Percentiles rank a stretch among this genome's conserved stretches.
These are phyloP conservation scores for Ctenoplectra terminalis DNA, from an alignment of 1,140 invertebrate species.

Conservation along the genomic window DNA sequence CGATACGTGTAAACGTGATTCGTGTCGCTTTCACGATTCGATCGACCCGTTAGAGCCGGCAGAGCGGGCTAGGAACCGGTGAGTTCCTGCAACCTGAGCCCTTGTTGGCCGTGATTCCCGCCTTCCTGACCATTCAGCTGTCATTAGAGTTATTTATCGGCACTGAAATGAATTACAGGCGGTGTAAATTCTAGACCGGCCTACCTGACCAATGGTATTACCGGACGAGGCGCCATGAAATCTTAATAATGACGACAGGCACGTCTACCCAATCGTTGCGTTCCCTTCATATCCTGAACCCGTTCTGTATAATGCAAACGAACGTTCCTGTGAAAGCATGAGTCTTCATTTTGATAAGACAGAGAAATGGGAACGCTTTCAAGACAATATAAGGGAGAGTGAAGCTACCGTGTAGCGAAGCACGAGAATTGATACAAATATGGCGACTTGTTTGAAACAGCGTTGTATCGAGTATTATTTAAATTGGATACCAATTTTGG, in stretches of 20 bases:
- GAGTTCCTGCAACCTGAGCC: conserved; percentile 30
- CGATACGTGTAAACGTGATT: conserved; percentile 34
- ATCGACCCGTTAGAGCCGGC: conserved; percentile 19
- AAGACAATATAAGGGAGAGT: no score
- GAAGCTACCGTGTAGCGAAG: no score
- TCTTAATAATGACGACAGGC: conserved; percentile 55
- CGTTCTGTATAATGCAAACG: background rate
- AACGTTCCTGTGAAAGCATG: no score
- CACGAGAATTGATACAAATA: no score
- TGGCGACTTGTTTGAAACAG: no score
- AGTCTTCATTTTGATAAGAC: no score
- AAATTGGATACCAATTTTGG: no score
- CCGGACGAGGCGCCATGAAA: conserved; percentile 50
- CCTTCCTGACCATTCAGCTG: conserved; percentile 55
- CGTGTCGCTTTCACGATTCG: conserved; percentile 24
- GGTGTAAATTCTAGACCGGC: conserved; percentile 24
- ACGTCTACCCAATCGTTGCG: background rate
- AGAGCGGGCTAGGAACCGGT: background rate
- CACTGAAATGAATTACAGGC: conserved; percentile 45
- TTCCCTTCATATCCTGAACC: background rate
- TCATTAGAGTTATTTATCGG: conserved; percentile 64
- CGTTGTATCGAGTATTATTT: no score
- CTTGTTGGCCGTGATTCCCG: conserved; percentile 32
- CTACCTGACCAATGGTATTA: conserved; percentile 25
- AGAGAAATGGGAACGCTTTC: no score